Conservation (phyloP, 1,140 invertebrate species). For the Diprion similis region DNA sequence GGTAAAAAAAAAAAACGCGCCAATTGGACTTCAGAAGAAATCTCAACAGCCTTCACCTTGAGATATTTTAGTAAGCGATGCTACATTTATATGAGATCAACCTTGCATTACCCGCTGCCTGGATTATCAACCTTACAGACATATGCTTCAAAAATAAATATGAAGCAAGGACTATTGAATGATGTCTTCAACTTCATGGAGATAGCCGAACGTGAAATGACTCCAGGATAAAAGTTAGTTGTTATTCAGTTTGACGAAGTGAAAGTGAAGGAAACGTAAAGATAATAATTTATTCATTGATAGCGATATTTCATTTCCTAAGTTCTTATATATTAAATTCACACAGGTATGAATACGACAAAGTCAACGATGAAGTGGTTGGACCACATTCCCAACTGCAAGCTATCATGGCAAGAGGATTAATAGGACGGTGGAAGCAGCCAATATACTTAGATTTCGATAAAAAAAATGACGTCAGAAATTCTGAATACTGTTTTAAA, state of each 20-base stretch:
- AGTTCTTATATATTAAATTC: constrained; percentile 5
- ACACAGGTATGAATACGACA: constrained; percentile 46
- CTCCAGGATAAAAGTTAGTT: constrained; percentile 30
- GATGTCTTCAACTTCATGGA: constrained; percentile 26
- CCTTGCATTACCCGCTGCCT: not conserved
- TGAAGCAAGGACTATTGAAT: not conserved
- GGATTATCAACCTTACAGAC: not conserved
- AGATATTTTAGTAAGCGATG: not conserved
- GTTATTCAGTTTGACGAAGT: constrained; percentile 46
- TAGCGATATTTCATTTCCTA: constrained; percentile 6
- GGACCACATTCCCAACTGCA: constrained; percentile 47
- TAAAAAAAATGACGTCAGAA: constrained; percentile 41
- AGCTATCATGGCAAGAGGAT: constrained; percentile 42
- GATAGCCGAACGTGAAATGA: constrained; percentile 22
- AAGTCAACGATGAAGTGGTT: constrained; percentile 43
- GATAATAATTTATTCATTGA: not conserved
- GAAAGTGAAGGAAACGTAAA: constrained; percentile 32
- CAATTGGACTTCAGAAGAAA: not conserved
- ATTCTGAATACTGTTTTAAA: constrained; percentile 38
- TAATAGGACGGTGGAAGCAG: constrained; percentile 52
- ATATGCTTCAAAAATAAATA: not conserved
- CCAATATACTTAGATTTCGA: constrained; percentile 49
- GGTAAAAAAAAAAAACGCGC: not conserved
- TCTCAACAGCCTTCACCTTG: not conserved
- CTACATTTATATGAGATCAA: constrained; percentile 4